These are phyloP conservation scores for Dryobates pubescens DNA, from an alignment of 2,797 vertebrate species.

Conservation along the genomic window DNA sequence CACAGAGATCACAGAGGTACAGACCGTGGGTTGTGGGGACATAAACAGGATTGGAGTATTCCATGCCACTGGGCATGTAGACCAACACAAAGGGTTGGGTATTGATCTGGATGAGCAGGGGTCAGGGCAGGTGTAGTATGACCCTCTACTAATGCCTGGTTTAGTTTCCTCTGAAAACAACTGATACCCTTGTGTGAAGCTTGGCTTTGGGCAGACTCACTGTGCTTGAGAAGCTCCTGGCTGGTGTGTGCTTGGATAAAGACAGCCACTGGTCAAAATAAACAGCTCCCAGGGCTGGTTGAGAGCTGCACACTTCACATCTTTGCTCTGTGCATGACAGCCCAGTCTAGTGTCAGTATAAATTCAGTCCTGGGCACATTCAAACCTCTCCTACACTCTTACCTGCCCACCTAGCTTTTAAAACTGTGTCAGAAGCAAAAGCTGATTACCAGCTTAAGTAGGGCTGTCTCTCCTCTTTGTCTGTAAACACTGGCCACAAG, in stretches of 20 bases:
- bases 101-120: not conserved
- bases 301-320: slow-evolving; percentile 17
- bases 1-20: not conserved
- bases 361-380: slow-evolving; percentile 44
- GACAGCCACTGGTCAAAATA: slow-evolving; percentile 10
- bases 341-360: not conserved
- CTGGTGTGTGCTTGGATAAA: slow-evolving; percentile 38
- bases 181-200: not conserved
- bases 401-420: slow-evolving; percentile 29
- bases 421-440: slow-evolving; percentile 43
- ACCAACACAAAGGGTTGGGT: not conserved
- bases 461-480: slow-evolving; percentile 5
- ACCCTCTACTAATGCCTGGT: not conserved
- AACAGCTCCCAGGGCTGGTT: not conserved
- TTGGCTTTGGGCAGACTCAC: not conserved
- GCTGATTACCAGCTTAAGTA: slow-evolving; percentile 47
- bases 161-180: not conserved
- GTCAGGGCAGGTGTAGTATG: not conserved
- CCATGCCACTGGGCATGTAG: not conserved
- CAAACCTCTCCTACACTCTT: not conserved
- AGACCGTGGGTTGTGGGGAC: not conserved
- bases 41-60: not conserved
- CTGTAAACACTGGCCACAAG: not conserved
- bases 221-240: not conserved
- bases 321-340: slow-evolving; percentile 45